Conservation (phyloP, 1,140 invertebrate genomes). For the Tetraneura akinire region DNA sequence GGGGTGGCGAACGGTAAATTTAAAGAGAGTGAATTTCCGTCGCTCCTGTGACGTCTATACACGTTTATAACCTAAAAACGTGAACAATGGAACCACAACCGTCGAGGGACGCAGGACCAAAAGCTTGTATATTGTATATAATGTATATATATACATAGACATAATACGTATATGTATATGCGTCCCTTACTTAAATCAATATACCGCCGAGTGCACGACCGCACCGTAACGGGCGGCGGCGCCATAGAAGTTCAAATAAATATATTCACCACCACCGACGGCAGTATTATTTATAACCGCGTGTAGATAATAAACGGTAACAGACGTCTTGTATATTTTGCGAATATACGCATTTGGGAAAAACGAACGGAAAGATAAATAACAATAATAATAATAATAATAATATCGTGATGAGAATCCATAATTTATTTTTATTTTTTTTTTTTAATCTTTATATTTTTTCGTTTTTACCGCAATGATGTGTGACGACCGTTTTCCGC, state of each 20-base stretch:
- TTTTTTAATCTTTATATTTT: not conserved
- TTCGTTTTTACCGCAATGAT: too few species aligned
- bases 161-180: not conserved
- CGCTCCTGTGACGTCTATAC: not conserved
- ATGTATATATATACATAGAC: too few species aligned
- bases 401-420: not conserved
- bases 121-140: conserved; percentile 18
- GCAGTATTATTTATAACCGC: not conserved
- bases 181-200: conserved; percentile 49
- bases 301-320: not conserved
- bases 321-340: not conserved
- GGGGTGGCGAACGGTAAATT: not conserved
- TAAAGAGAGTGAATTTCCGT: not conserved
- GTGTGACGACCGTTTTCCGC: too few species aligned
- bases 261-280: not conserved
- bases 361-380: not conserved
- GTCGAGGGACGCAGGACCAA: conserved; percentile 35
- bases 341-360: too few species aligned
- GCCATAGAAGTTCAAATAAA: conserved; percentile 37
- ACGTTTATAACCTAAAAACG: conserved; percentile 33
- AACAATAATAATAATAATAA: not conserved
- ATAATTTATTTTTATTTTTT: not conserved
- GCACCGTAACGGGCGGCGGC: not conserved
- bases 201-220: not conserved
- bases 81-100: conserved; percentile 3